Conservation (phyloP, 2,888 invertebrate species). For the Nineta flava region DNA sequence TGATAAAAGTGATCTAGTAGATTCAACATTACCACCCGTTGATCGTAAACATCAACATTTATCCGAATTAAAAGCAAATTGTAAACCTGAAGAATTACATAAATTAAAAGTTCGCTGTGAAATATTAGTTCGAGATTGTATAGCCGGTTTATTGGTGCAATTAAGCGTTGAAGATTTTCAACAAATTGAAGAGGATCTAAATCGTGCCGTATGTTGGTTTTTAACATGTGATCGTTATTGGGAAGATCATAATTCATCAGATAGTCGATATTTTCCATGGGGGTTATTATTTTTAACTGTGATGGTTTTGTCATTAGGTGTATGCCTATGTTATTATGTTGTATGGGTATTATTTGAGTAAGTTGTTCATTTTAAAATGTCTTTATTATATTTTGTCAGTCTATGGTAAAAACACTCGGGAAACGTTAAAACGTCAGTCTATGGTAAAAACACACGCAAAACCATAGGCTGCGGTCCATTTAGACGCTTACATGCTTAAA, state of each 20-base stretch:
- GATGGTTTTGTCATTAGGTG: constrained; percentile 63
- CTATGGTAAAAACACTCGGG: neutral
- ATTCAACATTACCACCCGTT: constrained; percentile 52
- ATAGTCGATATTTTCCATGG: constrained; percentile 67
- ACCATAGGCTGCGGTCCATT: too few species aligned
- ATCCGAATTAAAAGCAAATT: constrained; percentile 57
- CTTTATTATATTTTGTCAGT: neutral
- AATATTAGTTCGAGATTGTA: constrained; percentile 65
- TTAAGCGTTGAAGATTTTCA: constrained; percentile 69
- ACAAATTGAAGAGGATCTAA: constrained; percentile 79
- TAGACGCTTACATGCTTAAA: too few species aligned
- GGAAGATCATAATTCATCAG: constrained; percentile 65
- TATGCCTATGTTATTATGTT: constrained; percentile 82
- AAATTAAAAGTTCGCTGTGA: constrained; percentile 47
- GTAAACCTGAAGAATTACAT: constrained; percentile 63
- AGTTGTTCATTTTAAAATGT: constrained; percentile 27
- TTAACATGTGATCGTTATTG: constrained; percentile 83
- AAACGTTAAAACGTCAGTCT: neutral
- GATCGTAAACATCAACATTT: constrained; percentile 50
- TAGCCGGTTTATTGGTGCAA: constrained; percentile 63
- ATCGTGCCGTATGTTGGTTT: constrained; percentile 82
- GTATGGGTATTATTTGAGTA: constrained; percentile 88
- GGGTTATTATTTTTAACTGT: constrained; percentile 60
- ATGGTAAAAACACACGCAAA: too few species aligned
- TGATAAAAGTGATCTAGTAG: constrained; percentile 46